Conservation (phyloP, 2,113 vertebrate genomes). For the Nasalis larvatus region DNA sequence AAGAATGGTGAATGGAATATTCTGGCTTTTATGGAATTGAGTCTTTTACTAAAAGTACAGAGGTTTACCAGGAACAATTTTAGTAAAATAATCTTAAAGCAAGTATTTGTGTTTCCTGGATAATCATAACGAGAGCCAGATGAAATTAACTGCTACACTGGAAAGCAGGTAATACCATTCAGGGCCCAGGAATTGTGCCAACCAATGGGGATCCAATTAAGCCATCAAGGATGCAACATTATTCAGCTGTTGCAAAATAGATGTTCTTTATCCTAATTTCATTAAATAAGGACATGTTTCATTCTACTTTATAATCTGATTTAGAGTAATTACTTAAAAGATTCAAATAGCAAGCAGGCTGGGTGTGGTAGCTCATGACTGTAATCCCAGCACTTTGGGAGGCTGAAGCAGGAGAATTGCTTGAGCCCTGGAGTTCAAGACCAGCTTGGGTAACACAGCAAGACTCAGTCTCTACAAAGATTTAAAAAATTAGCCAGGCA, state of each 20-base stretch:
- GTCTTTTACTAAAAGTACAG: background rate
- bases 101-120: background rate
- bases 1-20: background rate
- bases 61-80: background rate
- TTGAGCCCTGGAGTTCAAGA: too few species aligned
- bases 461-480: too few species aligned
- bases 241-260: conserved; percentile 3
- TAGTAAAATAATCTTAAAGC: background rate
- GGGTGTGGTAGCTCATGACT: too few species aligned
- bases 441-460: too few species aligned
- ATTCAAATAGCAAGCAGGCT: background rate
- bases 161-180: background rate
- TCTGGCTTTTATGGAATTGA: background rate
- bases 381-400: too few species aligned
- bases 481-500: too few species aligned
- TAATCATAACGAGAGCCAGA: background rate
- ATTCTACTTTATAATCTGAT: background rate
- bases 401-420: too few species aligned
- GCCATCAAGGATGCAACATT: background rate
- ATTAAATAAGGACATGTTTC: background rate
- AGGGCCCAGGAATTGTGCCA: background rate
- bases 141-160: background rate
- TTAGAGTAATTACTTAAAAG: background rate
- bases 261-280: conserved; percentile 44
- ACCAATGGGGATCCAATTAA: background rate